Conservation (phyloP, 2,113 vertebrate genomes). For the Ameiurus melas region DNA sequence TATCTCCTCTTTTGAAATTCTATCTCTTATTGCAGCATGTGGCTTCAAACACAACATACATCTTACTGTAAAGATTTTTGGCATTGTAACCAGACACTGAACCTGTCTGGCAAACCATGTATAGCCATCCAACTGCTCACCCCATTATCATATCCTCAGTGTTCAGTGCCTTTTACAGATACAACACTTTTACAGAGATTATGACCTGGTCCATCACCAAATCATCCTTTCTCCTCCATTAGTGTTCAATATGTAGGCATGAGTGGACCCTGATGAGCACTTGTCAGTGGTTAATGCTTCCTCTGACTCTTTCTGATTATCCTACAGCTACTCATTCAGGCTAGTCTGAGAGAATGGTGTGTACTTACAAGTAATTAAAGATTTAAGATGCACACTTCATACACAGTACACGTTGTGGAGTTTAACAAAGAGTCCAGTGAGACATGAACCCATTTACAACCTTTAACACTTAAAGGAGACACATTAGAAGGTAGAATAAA, state of each 20-base stretch:
- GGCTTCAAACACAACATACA: neutral
- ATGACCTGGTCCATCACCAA: constrained; percentile 33
- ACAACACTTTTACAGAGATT: constrained; percentile 2
- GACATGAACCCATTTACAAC: neutral
- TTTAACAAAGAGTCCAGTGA: neutral
- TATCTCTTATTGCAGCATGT: neutral
- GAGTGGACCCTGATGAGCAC: constrained; percentile 39
- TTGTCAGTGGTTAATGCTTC: constrained; percentile 23
- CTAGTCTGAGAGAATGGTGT: constrained; percentile 4
- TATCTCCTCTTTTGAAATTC: neutral
- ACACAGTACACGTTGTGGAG: constrained; percentile 9
- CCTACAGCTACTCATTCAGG: constrained; percentile 38
- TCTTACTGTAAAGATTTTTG: constrained; percentile 47
- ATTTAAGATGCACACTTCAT: constrained; percentile 25
- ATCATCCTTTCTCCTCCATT: constrained; percentile 42
- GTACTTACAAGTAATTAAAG: constrained; percentile 47
- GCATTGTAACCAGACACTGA: constrained; percentile 51
- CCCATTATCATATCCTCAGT: neutral
- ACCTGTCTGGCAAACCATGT: constrained; percentile 38
- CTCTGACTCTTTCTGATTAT: constrained; percentile 28
- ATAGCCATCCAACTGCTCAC: neutral
- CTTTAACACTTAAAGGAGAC: neutral
- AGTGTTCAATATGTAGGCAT: constrained; percentile 41
- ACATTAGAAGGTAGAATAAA: neutral
- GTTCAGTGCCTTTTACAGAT: neutral